Evolutionary conservation across 2,113 vertebrate species (phyloP), one percentile per base, ranked within the genome.

Genomic region (Ctenomys sociabilis): DNA sequence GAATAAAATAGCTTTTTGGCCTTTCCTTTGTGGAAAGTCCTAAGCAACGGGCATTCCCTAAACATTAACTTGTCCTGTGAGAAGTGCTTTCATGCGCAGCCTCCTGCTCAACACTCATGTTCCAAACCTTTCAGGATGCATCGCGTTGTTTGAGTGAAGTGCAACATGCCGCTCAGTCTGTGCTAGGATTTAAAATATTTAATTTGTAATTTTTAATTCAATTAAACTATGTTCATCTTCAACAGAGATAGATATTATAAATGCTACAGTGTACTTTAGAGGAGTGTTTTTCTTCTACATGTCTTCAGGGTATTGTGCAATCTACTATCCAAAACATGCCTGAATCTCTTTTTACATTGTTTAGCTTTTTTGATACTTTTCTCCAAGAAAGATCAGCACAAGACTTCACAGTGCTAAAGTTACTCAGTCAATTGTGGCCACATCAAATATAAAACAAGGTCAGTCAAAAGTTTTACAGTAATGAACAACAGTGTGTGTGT

Each of bases 71-170:
- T 7, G 24, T 57, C 68, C 35, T 0, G 11, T 21, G 1, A 2
- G 1, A 8, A 9, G 7, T 0, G 12, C 9, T 85, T 5, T 4
- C 11, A 68, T 16, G 35, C 16, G 9, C 10, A 57, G 11, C 1
- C 7, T 40, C 40, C 63, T 14, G 14, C 0, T 1, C 32, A 28
- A 32, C 13, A 5, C 0, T 6, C 26, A 4, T 0, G 1, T 2
- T 2, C 13, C 45, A 52, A 54, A 87, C 43, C 30, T 52, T 19
- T 40, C 2, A 66, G 24, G 43, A 22, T 10, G 43, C 0, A 28
- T 7, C 3, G 11, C 7, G 26, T 16, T 45, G 22, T 40, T 57
- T 40, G 30, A 86, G 35, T 5, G 13, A 43, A 19, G 40, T 78
- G 35, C 30, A 89, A 59, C 54, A 49, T n/a, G 35, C 24, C n/a